Percentiles rank a stretch among this genome's conserved stretches.
These are phyloP conservation scores for Rhabdomys pumilio DNA, from an alignment of 2,797 vertebrate species.

Conservation along the genomic window DNA sequence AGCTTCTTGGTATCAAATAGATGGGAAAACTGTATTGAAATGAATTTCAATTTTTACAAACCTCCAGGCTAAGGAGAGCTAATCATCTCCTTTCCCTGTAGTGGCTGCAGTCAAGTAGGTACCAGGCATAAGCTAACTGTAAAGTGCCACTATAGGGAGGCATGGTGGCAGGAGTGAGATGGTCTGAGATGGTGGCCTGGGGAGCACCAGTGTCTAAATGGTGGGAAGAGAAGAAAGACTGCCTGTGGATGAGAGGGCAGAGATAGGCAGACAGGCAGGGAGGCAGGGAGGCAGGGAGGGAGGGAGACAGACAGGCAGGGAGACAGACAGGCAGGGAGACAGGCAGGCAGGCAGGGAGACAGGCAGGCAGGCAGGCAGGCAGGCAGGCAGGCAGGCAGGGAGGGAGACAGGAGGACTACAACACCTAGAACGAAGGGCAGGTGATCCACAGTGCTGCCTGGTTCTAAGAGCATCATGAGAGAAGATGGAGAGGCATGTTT, in stretches of 20 bases:
- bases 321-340: too few species aligned
- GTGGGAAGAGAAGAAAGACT: neutral
- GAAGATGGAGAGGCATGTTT: neutral
- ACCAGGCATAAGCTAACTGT: neutral
- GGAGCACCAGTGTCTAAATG: neutral
- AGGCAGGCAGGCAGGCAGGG: neutral
- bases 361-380: neutral
- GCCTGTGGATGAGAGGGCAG: neutral
- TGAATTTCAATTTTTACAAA: neutral
- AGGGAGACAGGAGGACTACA: neutral
- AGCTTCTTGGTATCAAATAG: neutral
- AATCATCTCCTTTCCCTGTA: neutral
- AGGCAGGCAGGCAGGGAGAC: too few species aligned
- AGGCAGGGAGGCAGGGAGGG: too few species aligned
- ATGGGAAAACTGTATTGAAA: neutral
- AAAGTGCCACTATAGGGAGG: neutral
- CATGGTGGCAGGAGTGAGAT: neutral
- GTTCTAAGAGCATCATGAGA: neutral
- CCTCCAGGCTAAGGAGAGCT: neutral
- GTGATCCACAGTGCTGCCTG: rapidly evolving
- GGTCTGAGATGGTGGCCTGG: neutral
- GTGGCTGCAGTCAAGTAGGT: neutral
- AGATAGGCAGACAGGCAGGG: too few species aligned
- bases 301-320: too few species aligned
- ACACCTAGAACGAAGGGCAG: neutral